Base-by-base conservation (phyloP, 35 echinoderm and acorn worm species). In the Amphiura filiformis region DNA sequence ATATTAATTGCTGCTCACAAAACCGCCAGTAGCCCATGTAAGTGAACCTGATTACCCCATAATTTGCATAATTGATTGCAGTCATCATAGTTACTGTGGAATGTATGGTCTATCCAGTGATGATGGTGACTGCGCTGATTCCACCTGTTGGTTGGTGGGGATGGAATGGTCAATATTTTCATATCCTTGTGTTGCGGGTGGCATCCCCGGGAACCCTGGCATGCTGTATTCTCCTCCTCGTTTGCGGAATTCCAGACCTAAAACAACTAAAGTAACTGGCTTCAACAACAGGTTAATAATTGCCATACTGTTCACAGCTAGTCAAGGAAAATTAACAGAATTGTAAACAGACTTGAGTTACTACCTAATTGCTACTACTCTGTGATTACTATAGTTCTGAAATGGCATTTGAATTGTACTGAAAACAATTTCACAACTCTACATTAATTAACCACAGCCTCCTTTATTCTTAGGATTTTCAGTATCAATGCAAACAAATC, bases 131-230 rank as follows among this genome's bases (percentile, higher is more conserved):
- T 97, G 95, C 36, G 91, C 56, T 42, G 88, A 39, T 34, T 97
- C 95, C 34, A 93, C 91, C 75, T 97, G 95, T 56, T 93, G 93
- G 70, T 97, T 97, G 56, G 91, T 93, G 17, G 95, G 95, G 39
- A 97, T 84, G 32, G 95, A 87, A 76, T 97, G 95, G 86, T 97
- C 95, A 70, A 97, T 90, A 82, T 97, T 97, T 77, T 97, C 95
- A 37, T 97, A 97, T 37, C 95, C 95, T 33, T 87, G 77, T 1
- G 78, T 41, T 18, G 82, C 75, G 0, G 76, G 64, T 36, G 78
- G 83, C 7, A 5, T 23, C 7, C 83, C 83, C 13, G 83, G 83
- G 31, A 65, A 30, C 14, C 83, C 83, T 20, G 95, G 95, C 39
- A 97, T 93, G 85, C 61, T 88, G 76, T 97, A 97, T 76, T 91